Percentiles rank a stretch among this genome's conserved stretches.
Conservation (phyloP, 2,113 vertebrate genomes). For the Rhea americana region DNA sequence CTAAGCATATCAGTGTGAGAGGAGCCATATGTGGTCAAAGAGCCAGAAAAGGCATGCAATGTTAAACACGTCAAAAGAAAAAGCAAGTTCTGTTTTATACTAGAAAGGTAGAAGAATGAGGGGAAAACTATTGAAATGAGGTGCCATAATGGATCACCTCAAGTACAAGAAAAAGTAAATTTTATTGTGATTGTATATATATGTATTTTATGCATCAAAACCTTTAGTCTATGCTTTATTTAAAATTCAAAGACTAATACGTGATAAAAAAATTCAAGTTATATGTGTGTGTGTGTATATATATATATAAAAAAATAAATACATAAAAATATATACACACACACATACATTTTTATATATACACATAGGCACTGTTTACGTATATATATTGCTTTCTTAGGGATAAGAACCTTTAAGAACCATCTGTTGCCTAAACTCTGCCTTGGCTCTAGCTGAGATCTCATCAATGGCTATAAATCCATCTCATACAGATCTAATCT, state of each 20-base stretch:
- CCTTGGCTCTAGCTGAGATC: background rate
- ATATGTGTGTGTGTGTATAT: background rate
- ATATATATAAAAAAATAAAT: no score
- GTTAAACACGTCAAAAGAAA: background rate
- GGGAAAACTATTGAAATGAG: background rate
- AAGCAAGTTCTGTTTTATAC: background rate
- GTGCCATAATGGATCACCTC: background rate
- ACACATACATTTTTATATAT: background rate
- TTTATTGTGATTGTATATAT: background rate
- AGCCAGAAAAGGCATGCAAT: background rate
- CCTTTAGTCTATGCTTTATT: background rate
- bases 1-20: rapidly evolving
- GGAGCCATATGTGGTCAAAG: rapidly evolving
- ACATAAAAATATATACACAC: no score
- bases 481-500: background rate
- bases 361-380: background rate
- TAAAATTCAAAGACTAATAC: background rate
- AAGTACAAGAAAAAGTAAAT: background rate
- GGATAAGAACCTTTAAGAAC: conserved; percentile 16
- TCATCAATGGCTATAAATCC: conserved; percentile 31
- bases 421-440: conserved; percentile 11
- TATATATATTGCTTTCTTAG: background rate
- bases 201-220: background rate
- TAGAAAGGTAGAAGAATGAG: background rate
- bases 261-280: background rate